Evolutionary conservation across 2,888 invertebrate genomes (phyloP), one percentile per base, ranked within the genome.

Genomic region (Tiphia femorata): DNA sequence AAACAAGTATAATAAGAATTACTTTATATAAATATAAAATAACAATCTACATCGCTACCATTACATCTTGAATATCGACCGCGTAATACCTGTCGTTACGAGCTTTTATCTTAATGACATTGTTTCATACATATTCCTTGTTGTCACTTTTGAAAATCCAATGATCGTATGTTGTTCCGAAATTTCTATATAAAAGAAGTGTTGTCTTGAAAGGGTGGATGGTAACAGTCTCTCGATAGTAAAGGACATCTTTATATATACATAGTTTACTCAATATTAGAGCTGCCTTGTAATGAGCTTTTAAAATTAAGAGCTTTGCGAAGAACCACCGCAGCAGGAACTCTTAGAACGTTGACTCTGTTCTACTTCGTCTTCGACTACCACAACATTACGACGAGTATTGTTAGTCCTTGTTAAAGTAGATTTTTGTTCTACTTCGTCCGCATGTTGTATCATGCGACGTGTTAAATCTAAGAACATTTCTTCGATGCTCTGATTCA

Each of bases 401-500:
- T 84, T 84, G 49, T 80, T 84, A 21, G 81, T 80, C 51, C 85
- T 76, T 38, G 80, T 81, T n/a, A 85, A 66, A 3, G 77, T 76
- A 4, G 81, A 76, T 25, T 76, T 78, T 49, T 80, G 73, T 44
- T 82, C 74, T 33, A 64, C 70, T 29, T 79, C 70, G 23, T 82
- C 81, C 0, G 81, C 80, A 27, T 79, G 79, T 4, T 72, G 65
- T 51, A 94, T 88, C 91, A 95, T 92, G 72, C 90, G 88, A 76
- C 89, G 88, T 29, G 94, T 92, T 56, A 98, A 84, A 65, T 93
- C 91, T 42, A 96, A 83, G 82, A 97, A 97, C 78, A 97, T 86
- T 59, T 97, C 96, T 80, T 96, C 95, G 3, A 97, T 92, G 23
- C 96, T 96, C 82, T 92, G 89, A 82, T 96, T 96, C 56, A 91